Base-by-base conservation (phyloP, 2,888 invertebrate genomes). In the Julus scandinavius region DNA sequence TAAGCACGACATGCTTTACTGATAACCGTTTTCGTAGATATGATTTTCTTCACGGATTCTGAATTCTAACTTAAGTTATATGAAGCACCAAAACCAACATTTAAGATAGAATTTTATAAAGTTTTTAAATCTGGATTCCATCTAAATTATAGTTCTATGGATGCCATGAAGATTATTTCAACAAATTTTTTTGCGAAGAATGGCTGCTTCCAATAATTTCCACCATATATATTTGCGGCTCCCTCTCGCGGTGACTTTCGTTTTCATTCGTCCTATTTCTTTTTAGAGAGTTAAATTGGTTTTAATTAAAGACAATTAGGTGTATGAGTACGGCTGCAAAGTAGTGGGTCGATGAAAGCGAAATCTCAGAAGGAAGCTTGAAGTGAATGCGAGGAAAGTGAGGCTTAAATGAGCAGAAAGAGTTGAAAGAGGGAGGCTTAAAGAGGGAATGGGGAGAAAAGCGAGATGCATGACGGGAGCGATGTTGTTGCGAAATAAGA, bases 401-500 rank as follows among this genome's bases (percentile, higher is more conserved):
- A 72, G 29, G 63, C 63, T 72, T 4, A 29, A 72, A 72, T n/a
- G n/a, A n/a, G 63, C 63, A 72, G n/a, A 72, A 72, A 72, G 63
- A 20, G 63, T 72, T 72, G n/a, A n/a, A n/a, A 72, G 20, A 20
- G 11, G 3, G 63, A 20, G 63, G 29, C 41, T 45, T 5, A 45
- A 17, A 2, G 15, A 54, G 54, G 58, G 58, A 17, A 1, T 58
- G 58, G 58, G 63, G 63, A 63, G 29, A n/a, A 20, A 7, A 29
- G 7, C 63, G 63, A 72, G 63, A 29, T 72, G 63, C 63, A 72
- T 72, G 63, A 20, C 20, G 63, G 63, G 63, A 72, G 63, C n/a
- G 63, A 7, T 72, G 63, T 72, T 72, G 63, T 72, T 72, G 63
- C 63, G 63, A 72, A 72, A 72, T 72, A 72, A 72, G 63, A 72